A percentile compares a stretch with the other conserved stretches of the same genome.
Evolutionary conservation across 2,888 invertebrate genomes (phyloP).

Genomic region (Tenodera sinensis): DNA sequence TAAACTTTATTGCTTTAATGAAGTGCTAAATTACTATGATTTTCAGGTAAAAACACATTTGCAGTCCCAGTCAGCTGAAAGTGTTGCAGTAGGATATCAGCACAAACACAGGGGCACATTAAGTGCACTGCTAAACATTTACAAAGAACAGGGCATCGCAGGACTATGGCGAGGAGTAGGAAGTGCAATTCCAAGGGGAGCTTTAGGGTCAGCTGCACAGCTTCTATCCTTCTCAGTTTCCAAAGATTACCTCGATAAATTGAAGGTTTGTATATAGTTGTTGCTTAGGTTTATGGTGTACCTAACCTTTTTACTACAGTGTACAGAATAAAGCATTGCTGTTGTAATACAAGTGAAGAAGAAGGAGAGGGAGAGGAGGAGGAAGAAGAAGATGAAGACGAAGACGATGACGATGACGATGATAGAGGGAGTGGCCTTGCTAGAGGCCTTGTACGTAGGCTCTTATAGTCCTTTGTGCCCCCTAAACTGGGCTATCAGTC

Average conservation of each 20-base stretch:
- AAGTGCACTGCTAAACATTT: slow-evolving; percentile 54
- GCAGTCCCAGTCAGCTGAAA: slow-evolving; percentile 65
- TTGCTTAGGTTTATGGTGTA: no score
- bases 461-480: no score
- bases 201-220: slow-evolving; percentile 79
- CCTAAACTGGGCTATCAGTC: no score
- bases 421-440: no score
- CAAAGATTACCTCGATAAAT: slow-evolving; percentile 51
- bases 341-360: no score
- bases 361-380: no score
- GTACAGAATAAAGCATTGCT: no score
- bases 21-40: neutral
- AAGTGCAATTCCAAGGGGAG: slow-evolving; percentile 69
- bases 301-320: no score
- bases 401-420: no score
- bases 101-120: slow-evolving; percentile 68
- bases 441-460: no score
- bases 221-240: slow-evolving; percentile 75
- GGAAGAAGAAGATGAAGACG: no score
- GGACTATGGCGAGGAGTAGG: slow-evolving; percentile 80
- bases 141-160: slow-evolving; percentile 45
- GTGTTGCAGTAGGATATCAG: slow-evolving; percentile 86
- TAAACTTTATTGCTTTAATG: no score
- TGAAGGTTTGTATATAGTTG: slow-evolving; percentile 32
- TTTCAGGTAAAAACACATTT: slow-evolving; percentile 72